Base-by-base conservation (phyloP, 2,888 invertebrate species). In the Glomeris marginata region DNA sequence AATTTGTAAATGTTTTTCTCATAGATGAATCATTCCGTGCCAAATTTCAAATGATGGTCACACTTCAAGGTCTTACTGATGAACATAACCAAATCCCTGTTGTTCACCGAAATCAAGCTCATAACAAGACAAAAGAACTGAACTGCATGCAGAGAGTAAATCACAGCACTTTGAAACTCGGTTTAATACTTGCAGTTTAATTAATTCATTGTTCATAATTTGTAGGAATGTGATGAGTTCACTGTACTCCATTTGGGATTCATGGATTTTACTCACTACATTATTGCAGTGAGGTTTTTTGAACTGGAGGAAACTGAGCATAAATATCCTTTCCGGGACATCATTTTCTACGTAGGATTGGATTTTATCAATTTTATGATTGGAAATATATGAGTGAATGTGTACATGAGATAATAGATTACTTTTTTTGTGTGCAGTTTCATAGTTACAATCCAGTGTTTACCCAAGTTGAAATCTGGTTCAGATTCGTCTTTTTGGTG, bases 401-500 rank as follows among this genome's bases (percentile, higher is more conserved):
- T 47, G 11, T 35, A 13, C 15, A 18, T 45, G 36, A 45, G 15
- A 28, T 15, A 42, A 8, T 8, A 28, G 28, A 28, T 40, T 42
- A 41, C 45, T 50, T 47, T 55, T 55, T 56, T 58, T 53, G 57
- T 47, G 77, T 78, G 52, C 74, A 94, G 94, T 91, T 92, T 65
- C 91, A 91, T 70, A 90, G 85, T 2, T 95, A 92, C 70, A 94
- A 91, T 69, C 87, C 92, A 43, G 84, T 84, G 10, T 97, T 94
- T 65, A 94, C 94, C 33, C 90, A 92, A 72, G 82, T 95, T 65
- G 94, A 95, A 71, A 88, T 95, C 54, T 95, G 94, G 90, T 91
- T 95, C 66, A 74, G 95, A 58, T 85, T 94, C 65, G 84, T 94
- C 61, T 95, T 94, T 68, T 72, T 94, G 46, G 70, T 91, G 40